Conservation (phyloP, 1,140 invertebrate species). For the Zaprionus capensis region DNA sequence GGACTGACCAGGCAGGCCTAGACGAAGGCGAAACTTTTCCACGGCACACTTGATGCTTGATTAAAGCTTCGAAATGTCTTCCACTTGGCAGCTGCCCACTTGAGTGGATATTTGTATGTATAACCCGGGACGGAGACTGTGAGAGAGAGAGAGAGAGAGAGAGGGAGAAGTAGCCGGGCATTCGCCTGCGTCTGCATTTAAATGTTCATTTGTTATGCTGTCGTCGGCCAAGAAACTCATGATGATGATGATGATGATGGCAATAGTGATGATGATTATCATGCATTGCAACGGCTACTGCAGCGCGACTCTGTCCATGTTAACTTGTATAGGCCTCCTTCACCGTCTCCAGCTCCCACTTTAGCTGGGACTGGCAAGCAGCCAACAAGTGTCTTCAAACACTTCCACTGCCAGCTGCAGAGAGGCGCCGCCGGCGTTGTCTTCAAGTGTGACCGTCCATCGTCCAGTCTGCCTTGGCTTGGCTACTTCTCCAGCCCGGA, state of each 20-base stretch:
- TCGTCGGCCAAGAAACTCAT: slow-evolving; percentile 55
- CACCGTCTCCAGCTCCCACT: background rate
- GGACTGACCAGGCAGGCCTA: slow-evolving; percentile 38
- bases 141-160: background rate
- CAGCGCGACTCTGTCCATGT: slow-evolving; percentile 34
- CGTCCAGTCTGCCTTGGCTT: background rate
- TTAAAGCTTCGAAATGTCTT: slow-evolving; percentile 64
- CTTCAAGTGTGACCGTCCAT: slow-evolving; percentile 7
- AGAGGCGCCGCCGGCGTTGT: slow-evolving; percentile 8
- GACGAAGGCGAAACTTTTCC: slow-evolving; percentile 45
- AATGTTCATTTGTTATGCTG: slow-evolving; percentile 82
- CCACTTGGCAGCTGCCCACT: slow-evolving; percentile 34
- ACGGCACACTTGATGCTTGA: slow-evolving; percentile 66
- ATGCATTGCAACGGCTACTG: slow-evolving; percentile 26
- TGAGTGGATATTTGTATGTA: slow-evolving; percentile 35
- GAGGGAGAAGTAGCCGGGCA: background rate
- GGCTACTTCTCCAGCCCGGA: background rate
- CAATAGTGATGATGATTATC: slow-evolving; percentile 51
- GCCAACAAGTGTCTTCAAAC: slow-evolving; percentile 81
- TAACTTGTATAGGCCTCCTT: slow-evolving; percentile 24
- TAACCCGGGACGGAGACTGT: background rate
- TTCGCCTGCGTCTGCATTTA: slow-evolving; percentile 70
- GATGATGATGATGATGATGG: slow-evolving; percentile 48
- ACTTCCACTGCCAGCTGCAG: slow-evolving; percentile 59
- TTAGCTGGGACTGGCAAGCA: slow-evolving; percentile 51